Evolutionary conservation across 2,797 vertebrate genomes (phyloP), one percentile per base, ranked within the genome.

Genomic region (Lepidocolaptes lacrymiger): DNA sequence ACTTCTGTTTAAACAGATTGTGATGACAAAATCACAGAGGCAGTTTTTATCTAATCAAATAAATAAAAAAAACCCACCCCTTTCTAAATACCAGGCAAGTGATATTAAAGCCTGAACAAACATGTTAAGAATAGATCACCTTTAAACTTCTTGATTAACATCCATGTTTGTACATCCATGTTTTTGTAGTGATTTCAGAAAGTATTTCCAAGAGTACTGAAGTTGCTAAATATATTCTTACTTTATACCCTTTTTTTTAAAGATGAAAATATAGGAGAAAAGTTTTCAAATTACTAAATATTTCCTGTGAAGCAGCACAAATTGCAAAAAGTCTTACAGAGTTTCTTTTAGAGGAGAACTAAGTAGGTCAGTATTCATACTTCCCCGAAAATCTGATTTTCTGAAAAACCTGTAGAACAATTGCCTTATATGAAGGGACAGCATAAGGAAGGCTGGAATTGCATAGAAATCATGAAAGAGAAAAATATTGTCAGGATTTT

Each of bases 21-120:
- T 85, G 51, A 94, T 93, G 77, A 88, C 37, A 91, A 90, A 96
- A 95, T 56, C 78, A 73, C 36, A 85, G 14, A 21, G 43, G 37
- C 24, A 78, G 32, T 68, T 92, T 51, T 77, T 10, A 64, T 78
- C 36, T 92, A 90, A 88, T 67, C 23, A 89, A 93, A 36, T 87
- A 94, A 96, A 89, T 67, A n/a, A 80, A 92, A 92, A 36, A 20
- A 3, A 1, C n/a, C n/a, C 19, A 39, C 18, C 0, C 1, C 51
- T 58, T 69, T 44, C n/a, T 30, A 61, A 80, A 37, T 54, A 73
- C 28, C 34, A 52, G 37, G 9, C 91, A 85, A 88, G n/a, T 58
- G 51, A 10, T 76, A 89, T 26, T 88, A 39, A 86, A 83, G 37
- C 30, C 66, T 48, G 10, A 37, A 54, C 9, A 92, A 63, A 75